Conservation (phyloP, 2,797 vertebrate genomes). For the Sus cebifrons region DNA sequence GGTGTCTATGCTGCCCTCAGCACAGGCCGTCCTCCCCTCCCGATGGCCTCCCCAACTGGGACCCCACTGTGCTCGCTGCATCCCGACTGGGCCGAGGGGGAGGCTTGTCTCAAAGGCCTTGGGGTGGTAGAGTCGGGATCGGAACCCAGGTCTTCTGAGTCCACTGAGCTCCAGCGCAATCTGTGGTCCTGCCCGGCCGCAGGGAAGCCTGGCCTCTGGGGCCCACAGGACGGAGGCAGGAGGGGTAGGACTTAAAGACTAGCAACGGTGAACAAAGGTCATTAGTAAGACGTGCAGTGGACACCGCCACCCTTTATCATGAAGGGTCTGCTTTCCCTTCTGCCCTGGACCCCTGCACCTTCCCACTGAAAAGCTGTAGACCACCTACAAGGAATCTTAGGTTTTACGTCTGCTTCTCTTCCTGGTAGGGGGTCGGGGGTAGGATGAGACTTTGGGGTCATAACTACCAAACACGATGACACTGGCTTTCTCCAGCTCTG, state of each 20-base stretch:
- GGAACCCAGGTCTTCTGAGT: not conserved
- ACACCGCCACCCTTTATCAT: not conserved
- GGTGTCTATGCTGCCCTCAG: too few species aligned
- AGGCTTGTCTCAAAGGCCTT: not conserved
- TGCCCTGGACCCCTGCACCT: not conserved
- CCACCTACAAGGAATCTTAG: not conserved
- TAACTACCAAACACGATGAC: not conserved
- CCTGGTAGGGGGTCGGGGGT: not conserved
- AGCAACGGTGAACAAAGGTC: not conserved
- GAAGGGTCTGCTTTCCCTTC: not conserved
- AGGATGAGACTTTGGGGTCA: not conserved
- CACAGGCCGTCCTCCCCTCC: too few species aligned
- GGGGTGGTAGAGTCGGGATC: not conserved
- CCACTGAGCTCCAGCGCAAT: not conserved
- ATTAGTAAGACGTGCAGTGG: not conserved
- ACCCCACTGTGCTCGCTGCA: too few species aligned
- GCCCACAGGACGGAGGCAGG: not conserved
- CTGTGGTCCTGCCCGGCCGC: not conserved
- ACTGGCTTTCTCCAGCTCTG: not conserved
- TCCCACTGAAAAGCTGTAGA: not conserved
- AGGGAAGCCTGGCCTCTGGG: not conserved
- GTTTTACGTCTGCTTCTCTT: not conserved
- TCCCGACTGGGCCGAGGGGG: not conserved
- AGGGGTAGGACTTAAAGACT: not conserved
- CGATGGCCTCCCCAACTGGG: accelerated